Evolutionary conservation across 2,113 vertebrate species (phyloP).

Genomic region (Elephantulus edwardii): DNA sequence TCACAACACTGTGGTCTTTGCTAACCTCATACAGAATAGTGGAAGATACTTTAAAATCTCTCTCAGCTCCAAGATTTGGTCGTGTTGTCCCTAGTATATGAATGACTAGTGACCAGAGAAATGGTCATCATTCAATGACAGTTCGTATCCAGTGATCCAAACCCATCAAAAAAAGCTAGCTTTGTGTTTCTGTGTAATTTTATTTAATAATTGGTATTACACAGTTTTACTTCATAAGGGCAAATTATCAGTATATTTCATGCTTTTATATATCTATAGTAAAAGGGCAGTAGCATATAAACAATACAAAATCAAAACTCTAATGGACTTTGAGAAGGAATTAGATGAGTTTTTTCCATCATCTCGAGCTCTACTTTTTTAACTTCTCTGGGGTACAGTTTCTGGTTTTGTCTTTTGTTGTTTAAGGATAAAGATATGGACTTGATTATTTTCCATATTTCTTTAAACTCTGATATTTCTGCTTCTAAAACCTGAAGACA

Average conservation of each 20-base stretch:
- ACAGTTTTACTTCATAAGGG: not conserved
- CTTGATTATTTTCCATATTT: slow-evolving; percentile 1
- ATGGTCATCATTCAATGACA: not conserved
- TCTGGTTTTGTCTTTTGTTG: too few relatives aligned
- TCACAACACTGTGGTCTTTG: not conserved
- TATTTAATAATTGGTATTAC: not conserved
- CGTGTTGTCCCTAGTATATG: not conserved
- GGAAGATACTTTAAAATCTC: slow-evolving; percentile 9
- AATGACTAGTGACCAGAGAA: not conserved
- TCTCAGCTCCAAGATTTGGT: not conserved
- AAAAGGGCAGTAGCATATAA: slow-evolving; percentile 1
- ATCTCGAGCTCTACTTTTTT: slow-evolving; percentile 4
- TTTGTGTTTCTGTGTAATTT: slow-evolving; percentile 24
- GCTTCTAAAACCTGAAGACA: too few relatives aligned
- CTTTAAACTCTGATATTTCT: slow-evolving; percentile 14
- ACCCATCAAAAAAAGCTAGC: not conserved
- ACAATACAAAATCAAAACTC: not conserved
- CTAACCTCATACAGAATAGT: not conserved
- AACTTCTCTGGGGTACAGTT: not conserved
- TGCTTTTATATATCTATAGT: not conserved
- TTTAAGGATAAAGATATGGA: not conserved
- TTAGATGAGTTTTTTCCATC: slow-evolving; percentile 13
- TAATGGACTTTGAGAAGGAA: slow-evolving; percentile 23
- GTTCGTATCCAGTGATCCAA: not conserved
- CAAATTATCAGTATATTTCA: not conserved